Percentiles rank a stretch among this genome's conserved stretches.
phyloP scores from a whole-genome alignment of 2,113 vertebrate genomes.

The Sinosuthora webbiana region DNA sequence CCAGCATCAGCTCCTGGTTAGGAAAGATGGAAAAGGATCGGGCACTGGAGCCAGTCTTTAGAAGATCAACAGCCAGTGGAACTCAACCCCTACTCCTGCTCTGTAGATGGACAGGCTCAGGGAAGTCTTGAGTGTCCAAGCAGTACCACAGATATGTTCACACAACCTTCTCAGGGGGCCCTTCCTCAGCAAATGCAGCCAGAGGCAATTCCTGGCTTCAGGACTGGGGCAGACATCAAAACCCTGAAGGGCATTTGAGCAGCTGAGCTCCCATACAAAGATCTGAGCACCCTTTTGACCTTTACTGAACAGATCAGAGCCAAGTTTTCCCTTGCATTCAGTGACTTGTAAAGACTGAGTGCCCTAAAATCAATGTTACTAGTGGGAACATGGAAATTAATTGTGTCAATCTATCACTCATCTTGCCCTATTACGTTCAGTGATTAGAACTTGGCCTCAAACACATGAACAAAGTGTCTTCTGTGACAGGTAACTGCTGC shows the following conservation, averaged over 20 bases:
- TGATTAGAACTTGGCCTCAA: slow-evolving; percentile 32
- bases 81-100: neutral
- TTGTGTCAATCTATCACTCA: slow-evolving; percentile 60
- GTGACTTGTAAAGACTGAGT: slow-evolving; percentile 19
- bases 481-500: slow-evolving; percentile 1
- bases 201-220: neutral
- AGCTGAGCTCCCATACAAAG: neutral
- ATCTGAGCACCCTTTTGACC: slow-evolving; percentile 41
- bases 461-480: slow-evolving; percentile 14
- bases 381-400: slow-evolving; percentile 52
- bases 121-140: neutral
- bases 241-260: neutral
- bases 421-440: slow-evolving; percentile 26
- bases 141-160: neutral
- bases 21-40: neutral
- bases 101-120: neutral
- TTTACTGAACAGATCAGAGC: slow-evolving; percentile 36
- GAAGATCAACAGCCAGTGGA: neutral
- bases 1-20: neutral
- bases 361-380: slow-evolving; percentile 31
- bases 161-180: neutral
- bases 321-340: slow-evolving; percentile 31
- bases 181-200: neutral
- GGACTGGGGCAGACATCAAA: neutral
- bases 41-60: neutral